Base-by-base conservation (phyloP, 2,888 invertebrate species). In the Phlogophora meticulosa region DNA sequence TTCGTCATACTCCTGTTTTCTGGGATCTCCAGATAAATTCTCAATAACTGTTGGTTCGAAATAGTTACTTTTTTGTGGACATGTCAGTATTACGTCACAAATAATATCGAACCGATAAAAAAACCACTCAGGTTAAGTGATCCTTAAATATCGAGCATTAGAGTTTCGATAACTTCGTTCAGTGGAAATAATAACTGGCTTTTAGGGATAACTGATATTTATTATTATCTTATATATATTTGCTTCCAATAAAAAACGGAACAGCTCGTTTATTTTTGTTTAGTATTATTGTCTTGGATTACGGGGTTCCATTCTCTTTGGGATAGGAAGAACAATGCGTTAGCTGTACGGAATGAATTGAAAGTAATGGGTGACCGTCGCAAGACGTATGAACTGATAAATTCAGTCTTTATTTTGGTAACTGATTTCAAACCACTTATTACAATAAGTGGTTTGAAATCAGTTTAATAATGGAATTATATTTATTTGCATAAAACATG, bases 201-300 rank as follows among this genome's bases (percentile, higher is more conserved):
- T 43, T 24, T 43, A 56, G 4, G 9, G 20, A 28, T 56, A 42
- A 22, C 10, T 34, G 4, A 7, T 7, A 34, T 22, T 61, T 43
- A 61, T 61, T 60, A 24, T 5, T 43, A 17, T 34, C 11, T n/a
- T n/a, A n/a, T n/a, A n/a, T n/a, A n/a, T 15, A 43, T 9, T 24
- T 20, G 1, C 22, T 36, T 15, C 24, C 43, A 61, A 61, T 63
- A 62, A 46, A 46, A 38, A n/a, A 34, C 13, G 11, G 53, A 42
- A 15, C 22, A 17, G 24, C 2, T 32, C 40, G 7, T 67, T 52
- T 53, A 67, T 34, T 53, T 22, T 15, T 34, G 20, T 28, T 53
- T 10, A 20, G 34, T 55, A 64, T 64, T 55, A 68, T 42, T 67
- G 10, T 68, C 56, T 56, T 43, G 36, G 43, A 55, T 67, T 52